Evolutionary conservation across 2,113 vertebrate species (phyloP).

Genomic region (Oncorhynchus clarkii): DNA sequence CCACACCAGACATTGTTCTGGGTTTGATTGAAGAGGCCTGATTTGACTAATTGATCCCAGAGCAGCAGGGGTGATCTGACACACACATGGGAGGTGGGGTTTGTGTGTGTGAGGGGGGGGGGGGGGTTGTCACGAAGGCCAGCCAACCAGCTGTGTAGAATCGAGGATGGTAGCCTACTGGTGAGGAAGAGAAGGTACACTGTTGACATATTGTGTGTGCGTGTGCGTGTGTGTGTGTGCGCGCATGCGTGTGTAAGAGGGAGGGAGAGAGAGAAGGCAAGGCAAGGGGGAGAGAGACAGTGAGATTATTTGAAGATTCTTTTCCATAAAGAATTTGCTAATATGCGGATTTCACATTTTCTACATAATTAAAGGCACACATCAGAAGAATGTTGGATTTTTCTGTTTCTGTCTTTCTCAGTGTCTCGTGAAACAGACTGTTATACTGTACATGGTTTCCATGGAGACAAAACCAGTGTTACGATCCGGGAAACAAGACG

Average conservation of each 20-base stretch:
- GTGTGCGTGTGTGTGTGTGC: too few relatives aligned
- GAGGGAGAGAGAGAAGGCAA: slow-evolving; percentile 20
- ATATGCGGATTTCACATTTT: neutral
- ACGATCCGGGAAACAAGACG: neutral
- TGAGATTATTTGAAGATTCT: neutral
- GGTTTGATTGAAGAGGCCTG: slow-evolving; percentile 55
- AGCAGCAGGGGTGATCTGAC: slow-evolving; percentile 39
- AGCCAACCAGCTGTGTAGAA: slow-evolving; percentile 71
- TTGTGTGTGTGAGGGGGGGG: slow-evolving; percentile 38
- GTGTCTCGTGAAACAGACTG: neutral
- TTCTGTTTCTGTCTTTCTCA: neutral
- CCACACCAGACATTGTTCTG: slow-evolving; percentile 50
- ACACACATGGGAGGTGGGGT: slow-evolving; percentile 33
- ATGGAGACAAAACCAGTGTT: neutral
- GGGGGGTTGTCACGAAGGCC: neutral
- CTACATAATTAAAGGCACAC: neutral
- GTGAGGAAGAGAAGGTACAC: slow-evolving; percentile 54
- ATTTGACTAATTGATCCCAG: slow-evolving; percentile 66
- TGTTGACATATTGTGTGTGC: slow-evolving; percentile 73
- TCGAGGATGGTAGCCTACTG: slow-evolving; percentile 66
- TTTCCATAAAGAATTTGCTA: neutral
- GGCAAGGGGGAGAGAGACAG: slow-evolving; percentile 8
- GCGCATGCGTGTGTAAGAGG: neutral
- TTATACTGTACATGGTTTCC: neutral
- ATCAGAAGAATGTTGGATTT: neutral